Evolutionary conservation across 2,888 invertebrate genomes (phyloP).

Genomic region (Nomada fabriciana): DNA sequence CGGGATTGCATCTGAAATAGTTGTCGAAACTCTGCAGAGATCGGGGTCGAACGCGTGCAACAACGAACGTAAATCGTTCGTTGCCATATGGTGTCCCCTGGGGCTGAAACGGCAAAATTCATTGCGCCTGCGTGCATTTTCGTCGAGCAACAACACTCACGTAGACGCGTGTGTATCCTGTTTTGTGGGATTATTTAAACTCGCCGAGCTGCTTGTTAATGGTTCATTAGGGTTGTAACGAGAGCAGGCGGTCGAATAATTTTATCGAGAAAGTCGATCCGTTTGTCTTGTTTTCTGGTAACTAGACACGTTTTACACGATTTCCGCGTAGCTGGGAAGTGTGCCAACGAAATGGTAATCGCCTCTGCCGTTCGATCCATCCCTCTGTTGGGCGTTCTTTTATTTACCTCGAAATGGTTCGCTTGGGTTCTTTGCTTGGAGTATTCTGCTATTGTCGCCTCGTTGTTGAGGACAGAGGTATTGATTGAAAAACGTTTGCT

Average conservation of each 20-base stretch:
- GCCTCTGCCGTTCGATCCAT: not conserved
- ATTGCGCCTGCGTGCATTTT: conserved; percentile 22
- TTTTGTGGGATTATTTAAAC: conserved; percentile 14
- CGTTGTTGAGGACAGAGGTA: not conserved
- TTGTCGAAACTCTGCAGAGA: not conserved
- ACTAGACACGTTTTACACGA: not conserved
- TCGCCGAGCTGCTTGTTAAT: not conserved
- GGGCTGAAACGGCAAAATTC: conserved; percentile 40
- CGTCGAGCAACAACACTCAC: not conserved
- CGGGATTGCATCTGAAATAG: not conserved
- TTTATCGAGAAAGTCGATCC: conserved; percentile 10
- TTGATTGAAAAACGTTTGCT: not conserved
- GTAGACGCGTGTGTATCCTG: not conserved
- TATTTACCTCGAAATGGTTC: not conserved
- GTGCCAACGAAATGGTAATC: conserved; percentile 14
- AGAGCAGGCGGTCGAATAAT: not conserved
- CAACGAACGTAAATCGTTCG: conserved; percentile 35
- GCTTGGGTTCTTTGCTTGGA: not conserved
- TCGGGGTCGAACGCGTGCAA: conserved; percentile 16
- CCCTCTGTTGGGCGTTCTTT: not conserved
- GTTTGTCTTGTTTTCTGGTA: not conserved
- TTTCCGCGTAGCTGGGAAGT: conserved; percentile 2
- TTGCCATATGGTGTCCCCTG: conserved; percentile 34
- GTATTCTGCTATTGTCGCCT: not conserved
- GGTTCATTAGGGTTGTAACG: not conserved